These are phyloP conservation scores for Yponomeuta cagnagella DNA, from an alignment of 2,888 invertebrate species.

Conservation along the genomic window DNA sequence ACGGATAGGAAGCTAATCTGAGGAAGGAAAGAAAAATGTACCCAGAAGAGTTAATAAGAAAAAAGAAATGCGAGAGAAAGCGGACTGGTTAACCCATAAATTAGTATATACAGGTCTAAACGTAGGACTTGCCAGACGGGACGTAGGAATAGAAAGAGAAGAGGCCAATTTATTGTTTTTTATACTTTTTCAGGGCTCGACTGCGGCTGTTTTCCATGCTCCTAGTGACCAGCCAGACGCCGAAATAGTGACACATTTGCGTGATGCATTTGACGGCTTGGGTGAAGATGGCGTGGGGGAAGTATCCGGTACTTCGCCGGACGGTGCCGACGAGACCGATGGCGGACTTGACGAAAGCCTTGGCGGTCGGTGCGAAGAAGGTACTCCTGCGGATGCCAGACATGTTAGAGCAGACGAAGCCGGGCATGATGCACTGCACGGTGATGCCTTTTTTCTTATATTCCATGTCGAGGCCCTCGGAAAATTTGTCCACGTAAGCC, in stretches of 20 bases:
- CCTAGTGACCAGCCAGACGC: conserved; percentile 78
- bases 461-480: conserved; percentile 84
- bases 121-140: not conserved
- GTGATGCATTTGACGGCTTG: conserved; percentile 62
- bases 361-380: conserved; percentile 84
- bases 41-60: too few relatives aligned
- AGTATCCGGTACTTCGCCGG: conserved; percentile 83
- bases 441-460: conserved; percentile 83
- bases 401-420: conserved; percentile 95
- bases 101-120: too few relatives aligned
- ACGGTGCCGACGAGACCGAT: conserved; percentile 82
- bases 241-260: conserved; percentile 68
- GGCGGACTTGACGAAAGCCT: conserved; percentile 82
- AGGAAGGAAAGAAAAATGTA: too few relatives aligned
- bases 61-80: too few relatives aligned
- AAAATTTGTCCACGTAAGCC: conserved; percentile 89
- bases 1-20: too few relatives aligned
- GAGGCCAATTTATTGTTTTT: conserved; percentile 48
- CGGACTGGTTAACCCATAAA: too few relatives aligned
- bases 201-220: conserved; percentile 80
- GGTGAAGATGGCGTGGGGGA: conserved; percentile 80
- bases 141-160: not conserved
- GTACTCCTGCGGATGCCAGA: conserved; percentile 84
- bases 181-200: conserved; percentile 73
- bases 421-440: conserved; percentile 89